Conservation (phyloP, 2,888 invertebrate species). For the Autographa gamma region DNA sequence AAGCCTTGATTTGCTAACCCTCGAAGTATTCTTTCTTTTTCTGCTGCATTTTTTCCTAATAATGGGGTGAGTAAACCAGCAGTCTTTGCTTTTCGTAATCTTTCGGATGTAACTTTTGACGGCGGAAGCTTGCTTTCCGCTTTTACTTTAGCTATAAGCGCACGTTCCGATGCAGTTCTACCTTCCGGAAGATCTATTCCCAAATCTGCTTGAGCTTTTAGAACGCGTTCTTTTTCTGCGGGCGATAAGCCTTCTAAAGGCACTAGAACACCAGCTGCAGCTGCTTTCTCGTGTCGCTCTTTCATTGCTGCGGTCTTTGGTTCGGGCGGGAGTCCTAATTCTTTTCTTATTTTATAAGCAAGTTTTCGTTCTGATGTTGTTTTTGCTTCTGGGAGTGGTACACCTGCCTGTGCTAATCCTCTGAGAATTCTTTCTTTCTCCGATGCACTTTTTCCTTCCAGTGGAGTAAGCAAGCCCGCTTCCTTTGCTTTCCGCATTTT, state of each 20-base stretch:
- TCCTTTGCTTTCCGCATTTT: constrained; percentile 11
- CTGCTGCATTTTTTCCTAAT: constrained; percentile 8
- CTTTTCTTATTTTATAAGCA: constrained; percentile 8
- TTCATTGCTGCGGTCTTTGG: constrained; percentile 39
- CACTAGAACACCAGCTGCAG: constrained; percentile 50
- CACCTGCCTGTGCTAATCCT: constrained; percentile 14
- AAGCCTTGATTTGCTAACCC: constrained; percentile 21
- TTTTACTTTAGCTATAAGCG: constrained; percentile 40
- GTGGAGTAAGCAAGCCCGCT: background rate
- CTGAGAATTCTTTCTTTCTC: constrained; percentile 56
- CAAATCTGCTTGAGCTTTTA: constrained; percentile 26
- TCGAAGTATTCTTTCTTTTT: constrained; percentile 54
- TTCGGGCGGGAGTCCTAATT: constrained; percentile 47
- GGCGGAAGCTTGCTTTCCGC: constrained; percentile 14
- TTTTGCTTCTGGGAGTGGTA: constrained; percentile 51
- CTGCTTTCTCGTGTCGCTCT: constrained; percentile 53
- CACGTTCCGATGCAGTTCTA: constrained; percentile 46
- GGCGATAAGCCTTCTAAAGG: constrained; percentile 53
- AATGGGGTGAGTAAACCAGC: background rate
- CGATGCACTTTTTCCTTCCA: constrained; percentile 8
- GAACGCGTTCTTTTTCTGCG: constrained; percentile 47
- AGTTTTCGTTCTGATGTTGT: constrained; percentile 57
- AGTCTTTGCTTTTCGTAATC: constrained; percentile 28
- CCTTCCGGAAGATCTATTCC: constrained; percentile 53
- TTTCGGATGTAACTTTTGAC: constrained; percentile 17